Evolutionary conservation across 2,797 vertebrate genomes (phyloP).

Genomic region (Avahi laniger): DNA sequence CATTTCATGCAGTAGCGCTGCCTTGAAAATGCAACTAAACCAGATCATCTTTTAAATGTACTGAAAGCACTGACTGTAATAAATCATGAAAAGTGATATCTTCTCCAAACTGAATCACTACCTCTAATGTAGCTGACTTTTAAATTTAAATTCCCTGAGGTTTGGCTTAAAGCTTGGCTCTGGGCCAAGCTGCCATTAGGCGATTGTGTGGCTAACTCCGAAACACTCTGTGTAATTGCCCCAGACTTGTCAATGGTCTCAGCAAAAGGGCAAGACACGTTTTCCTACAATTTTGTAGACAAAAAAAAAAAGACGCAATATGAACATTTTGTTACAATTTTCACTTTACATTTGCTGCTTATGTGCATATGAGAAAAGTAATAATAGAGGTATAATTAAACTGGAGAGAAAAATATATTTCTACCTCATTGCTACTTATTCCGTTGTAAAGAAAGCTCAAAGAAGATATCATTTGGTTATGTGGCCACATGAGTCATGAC

Average conservation of each 20-base stretch:
- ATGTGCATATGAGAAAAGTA: not conserved
- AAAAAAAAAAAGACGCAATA: not conserved
- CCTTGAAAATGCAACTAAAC: slow-evolving; percentile 35
- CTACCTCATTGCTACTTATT: not conserved
- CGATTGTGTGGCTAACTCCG: slow-evolving; percentile 43
- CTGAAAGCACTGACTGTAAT: slow-evolving; percentile 49
- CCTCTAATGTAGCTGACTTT: slow-evolving; percentile 75
- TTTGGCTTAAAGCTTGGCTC: slow-evolving; percentile 68
- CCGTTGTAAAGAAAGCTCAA: not conserved
- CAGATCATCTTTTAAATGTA: slow-evolving; percentile 57
- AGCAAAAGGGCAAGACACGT: slow-evolving; percentile 39
- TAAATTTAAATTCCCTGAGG: slow-evolving; percentile 73
- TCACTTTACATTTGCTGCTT: slow-evolving; percentile 16
- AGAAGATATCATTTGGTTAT: not conserved
- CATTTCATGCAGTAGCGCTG: slow-evolving; percentile 11
- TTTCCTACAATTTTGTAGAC: slow-evolving; percentile 45
- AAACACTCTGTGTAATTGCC: slow-evolving; percentile 67
- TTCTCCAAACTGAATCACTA: slow-evolving; percentile 39
- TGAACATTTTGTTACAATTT: slow-evolving; percentile 27
- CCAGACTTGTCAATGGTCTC: slow-evolving; percentile 53
- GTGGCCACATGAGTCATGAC: not conserved
- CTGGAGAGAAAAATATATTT: not conserved
- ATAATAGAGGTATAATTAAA: not conserved
- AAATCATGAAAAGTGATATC: slow-evolving; percentile 70
- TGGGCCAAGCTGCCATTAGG: slow-evolving; percentile 72